Percentiles rank a stretch among this genome's conserved stretches.
Conservation (phyloP, 2,113 vertebrate species). For the Uropsilus gracilis region DNA sequence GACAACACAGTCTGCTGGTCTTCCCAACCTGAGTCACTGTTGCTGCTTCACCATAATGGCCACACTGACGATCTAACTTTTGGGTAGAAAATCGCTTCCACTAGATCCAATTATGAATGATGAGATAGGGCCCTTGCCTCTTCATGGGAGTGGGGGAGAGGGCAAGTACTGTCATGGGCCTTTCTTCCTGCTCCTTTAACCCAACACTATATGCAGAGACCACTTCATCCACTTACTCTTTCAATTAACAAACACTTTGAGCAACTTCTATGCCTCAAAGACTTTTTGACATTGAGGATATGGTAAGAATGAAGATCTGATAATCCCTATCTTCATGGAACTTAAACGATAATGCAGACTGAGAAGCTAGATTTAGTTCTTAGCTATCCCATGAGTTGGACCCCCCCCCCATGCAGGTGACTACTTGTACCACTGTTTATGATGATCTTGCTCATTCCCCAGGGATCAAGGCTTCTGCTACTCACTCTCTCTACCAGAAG, state of each 20-base stretch:
- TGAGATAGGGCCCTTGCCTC: background rate
- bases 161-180: background rate
- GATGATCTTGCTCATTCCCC: background rate
- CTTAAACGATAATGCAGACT: background rate
- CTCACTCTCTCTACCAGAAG: background rate
- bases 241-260: background rate
- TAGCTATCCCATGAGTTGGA: background rate
- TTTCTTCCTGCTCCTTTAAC: background rate
- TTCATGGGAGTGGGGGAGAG: background rate
- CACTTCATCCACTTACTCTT: background rate
- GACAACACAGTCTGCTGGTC: background rate
- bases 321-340: background rate
- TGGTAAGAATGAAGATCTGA: background rate
- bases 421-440: background rate
- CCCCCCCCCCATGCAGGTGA: background rate
- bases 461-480: background rate
- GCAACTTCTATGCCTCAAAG: background rate
- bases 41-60: background rate
- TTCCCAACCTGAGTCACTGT: background rate
- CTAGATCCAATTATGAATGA: rapidly evolving
- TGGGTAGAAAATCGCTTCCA: background rate
- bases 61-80: background rate
- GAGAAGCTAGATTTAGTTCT: background rate
- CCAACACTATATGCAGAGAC: background rate
- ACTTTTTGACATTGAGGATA: background rate